Base-by-base conservation (phyloP, 2,888 invertebrate species). In the Thymelicus sylvestris region DNA sequence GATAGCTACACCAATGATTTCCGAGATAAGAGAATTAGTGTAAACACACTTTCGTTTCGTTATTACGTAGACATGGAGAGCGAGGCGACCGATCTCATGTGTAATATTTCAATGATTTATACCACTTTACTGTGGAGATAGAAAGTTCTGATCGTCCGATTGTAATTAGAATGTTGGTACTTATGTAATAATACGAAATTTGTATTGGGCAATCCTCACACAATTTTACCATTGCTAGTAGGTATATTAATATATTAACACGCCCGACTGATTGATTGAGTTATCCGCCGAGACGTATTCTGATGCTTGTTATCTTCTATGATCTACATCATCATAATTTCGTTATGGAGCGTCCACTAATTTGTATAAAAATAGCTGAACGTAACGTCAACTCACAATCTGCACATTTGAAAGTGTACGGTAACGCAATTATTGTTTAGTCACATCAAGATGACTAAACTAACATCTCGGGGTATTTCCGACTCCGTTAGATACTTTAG, bases 81-180 rank as follows among this genome's bases (percentile, higher is more conserved):
- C 48, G 63, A 63, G 48, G 64, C 59, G 57, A 57, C 59, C 64
- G 41, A 69, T 69, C 64, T 65, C 69, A 60, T 60, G 57, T 69
- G 64, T 71, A 65, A 71, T 71, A 71, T 71, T 66, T 61, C 47
- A 66, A 66, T 66, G 66, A 71, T 71, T 71, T 71, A 70, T 60
- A 60, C 31, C 38, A 71, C 70, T 66, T 66, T 61, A 55, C 67
- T n/a, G 55, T 67, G 70, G 72, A 68, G 73, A 69, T 74, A 72
- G 74, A 74, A 75, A 73, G 74, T 72, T 71, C 66, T 67, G 73
- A 68, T 67, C 73, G 65, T 75, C 63, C 50, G 71, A 69, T 74
- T 71, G 73, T 72, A 73, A 74, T 69, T 69, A 69, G 64, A 69
- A 65, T 69, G 64, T 60, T 38, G 63, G 24, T 39, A 62, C 64